These are phyloP conservation scores for Ichneumon xanthorius DNA, from an alignment of 2,888 invertebrate species.

Conservation along the genomic window DNA sequence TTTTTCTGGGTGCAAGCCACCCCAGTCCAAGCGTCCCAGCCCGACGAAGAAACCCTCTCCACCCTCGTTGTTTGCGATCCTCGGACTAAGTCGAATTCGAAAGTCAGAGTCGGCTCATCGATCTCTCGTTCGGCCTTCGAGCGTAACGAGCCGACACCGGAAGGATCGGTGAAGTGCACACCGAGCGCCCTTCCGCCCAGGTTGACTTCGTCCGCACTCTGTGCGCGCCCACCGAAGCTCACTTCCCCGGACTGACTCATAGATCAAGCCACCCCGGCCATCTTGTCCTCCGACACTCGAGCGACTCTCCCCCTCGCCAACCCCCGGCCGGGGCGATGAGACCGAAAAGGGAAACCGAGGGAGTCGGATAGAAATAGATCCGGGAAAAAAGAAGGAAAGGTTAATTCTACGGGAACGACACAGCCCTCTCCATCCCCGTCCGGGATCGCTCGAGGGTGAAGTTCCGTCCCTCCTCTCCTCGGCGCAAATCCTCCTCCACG, in stretches of 20 bases:
- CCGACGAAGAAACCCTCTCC: not conserved
- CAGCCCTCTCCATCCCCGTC: conserved; percentile 30
- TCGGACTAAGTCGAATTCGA: conserved; percentile 41
- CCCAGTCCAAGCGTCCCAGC: not conserved
- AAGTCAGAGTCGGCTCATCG: conserved; percentile 32
- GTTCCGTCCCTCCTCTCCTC: conserved; percentile 22
- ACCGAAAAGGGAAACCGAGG: not conserved
- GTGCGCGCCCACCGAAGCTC: conserved; percentile 73
- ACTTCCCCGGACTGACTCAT: conserved; percentile 80
- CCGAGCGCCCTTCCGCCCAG: not conserved
- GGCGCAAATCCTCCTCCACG: not conserved
- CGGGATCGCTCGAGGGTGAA: conserved; percentile 60
- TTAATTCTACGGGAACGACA: conserved; percentile 49
- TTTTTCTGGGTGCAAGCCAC: no score
- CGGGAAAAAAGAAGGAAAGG: conserved; percentile 34
- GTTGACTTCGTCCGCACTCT: conserved; percentile 66
- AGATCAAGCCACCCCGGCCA: conserved; percentile 74
- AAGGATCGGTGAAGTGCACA: conserved; percentile 3
- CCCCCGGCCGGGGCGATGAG: conserved; percentile 32
- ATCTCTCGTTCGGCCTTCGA: conserved; percentile 25
- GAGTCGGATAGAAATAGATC: conserved; percentile 22
- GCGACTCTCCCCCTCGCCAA: conserved; percentile 12
- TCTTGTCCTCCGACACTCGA: conserved; percentile 22
- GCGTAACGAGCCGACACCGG: conserved; percentile 35
- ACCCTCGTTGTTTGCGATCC: conserved; percentile 9